Conservation (phyloP, 2,888 invertebrate species). For the Xestoiulus laeticollis region DNA sequence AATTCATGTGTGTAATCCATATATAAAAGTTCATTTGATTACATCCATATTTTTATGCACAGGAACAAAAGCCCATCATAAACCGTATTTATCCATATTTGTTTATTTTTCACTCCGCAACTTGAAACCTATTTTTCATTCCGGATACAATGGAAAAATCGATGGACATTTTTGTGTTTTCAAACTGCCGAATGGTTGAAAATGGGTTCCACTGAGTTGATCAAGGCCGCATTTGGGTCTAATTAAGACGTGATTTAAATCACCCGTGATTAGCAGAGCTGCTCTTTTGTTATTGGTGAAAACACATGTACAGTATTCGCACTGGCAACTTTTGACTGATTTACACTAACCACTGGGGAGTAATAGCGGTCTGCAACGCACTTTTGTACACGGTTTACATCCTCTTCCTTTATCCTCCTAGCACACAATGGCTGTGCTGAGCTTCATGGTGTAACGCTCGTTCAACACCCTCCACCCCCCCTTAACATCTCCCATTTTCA, state of each 20-base stretch:
- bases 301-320: conserved; percentile 27
- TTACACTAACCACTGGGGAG: conserved; percentile 42
- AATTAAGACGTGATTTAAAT: conserved; percentile 39
- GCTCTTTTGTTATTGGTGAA: not conserved
- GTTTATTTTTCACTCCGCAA: too few relatives aligned
- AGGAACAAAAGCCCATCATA: too few relatives aligned
- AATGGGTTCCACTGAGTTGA: not conserved
- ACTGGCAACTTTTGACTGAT: conserved; percentile 32
- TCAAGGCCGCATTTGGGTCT: not conserved
- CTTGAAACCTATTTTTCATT: not conserved
- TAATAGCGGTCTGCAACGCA: conserved; percentile 38
- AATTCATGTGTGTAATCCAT: too few relatives aligned
- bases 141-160: not conserved
- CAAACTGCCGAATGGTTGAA: not conserved
- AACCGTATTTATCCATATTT: too few relatives aligned
- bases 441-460: not conserved
- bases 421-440: not conserved
- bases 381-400: not conserved
- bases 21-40: too few relatives aligned
- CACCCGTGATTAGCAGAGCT: not conserved
- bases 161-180: not conserved
- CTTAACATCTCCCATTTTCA: not conserved
- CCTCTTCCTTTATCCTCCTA: not conserved
- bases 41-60: too few relatives aligned
- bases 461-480: not conserved